Base-by-base conservation (phyloP, 2,888 invertebrate species). In the Hyalella azteca region DNA sequence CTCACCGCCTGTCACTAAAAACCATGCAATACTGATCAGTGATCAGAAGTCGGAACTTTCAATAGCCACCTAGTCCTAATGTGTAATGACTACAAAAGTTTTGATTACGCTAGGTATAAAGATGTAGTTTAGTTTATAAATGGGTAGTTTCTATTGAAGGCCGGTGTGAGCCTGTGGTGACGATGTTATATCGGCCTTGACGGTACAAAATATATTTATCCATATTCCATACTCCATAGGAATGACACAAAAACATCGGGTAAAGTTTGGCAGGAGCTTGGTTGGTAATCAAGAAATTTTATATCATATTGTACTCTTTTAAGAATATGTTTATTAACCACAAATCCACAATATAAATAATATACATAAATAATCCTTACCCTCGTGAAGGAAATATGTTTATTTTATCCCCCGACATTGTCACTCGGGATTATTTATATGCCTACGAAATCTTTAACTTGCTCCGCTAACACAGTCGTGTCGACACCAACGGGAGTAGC, bases 361-460 rank as follows among this genome's bases (percentile, higher is more conserved):
- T 40, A 32, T 48, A 29, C 54, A 60, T 48, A 36, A 66, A n/a
- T 36, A 78, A 19, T 15, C 79, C 94, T 92, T 90, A 96, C 98
- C 95, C 96, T 90, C 96, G 92, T 87, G 96, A 96, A 87, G 96
- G 96, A 90, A 96, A 96, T 90, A 96, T 94, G 82, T 94, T 92
- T 88, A 96, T 90, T 89, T 92, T 93, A 86, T 96, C 96, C 90
- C 93, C 92, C 87, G 95, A 93, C 94, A 95, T 95, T 39, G 39
- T 80, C 29, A 9, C 26, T 41, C 4, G n/a, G 3, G 3, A 7
- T 54, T 54, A 26, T n/a, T n/a, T n/a, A 54, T 29, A 9, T 54
- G 29, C 29, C 1, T 26, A 26, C 26, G 26, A 54, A 54, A 2
- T n/a, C n/a, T n/a, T n/a, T n/a, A n/a, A n/a, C n/a, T n/a, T n/a